phyloP scores from a whole-genome alignment of 2,888 invertebrate species.

The Tipula helvola region DNA sequence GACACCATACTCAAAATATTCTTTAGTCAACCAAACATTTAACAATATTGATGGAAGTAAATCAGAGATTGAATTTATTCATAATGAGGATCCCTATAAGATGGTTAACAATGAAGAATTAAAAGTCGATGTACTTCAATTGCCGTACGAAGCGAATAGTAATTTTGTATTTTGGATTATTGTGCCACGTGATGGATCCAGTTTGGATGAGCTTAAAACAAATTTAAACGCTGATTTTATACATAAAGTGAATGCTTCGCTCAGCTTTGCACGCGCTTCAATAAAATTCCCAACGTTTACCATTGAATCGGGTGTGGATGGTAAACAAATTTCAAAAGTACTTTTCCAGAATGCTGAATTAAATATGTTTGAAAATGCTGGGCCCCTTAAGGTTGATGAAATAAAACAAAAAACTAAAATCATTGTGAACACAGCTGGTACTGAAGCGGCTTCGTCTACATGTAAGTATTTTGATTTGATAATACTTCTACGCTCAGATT shows the following conservation, averaged over 20 bases:
- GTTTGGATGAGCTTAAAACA: neutral
- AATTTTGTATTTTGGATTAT: neutral
- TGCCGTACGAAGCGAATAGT: neutral
- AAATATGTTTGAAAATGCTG: neutral
- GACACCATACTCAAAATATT: no score
- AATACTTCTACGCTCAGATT: neutral
- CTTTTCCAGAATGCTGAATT: neutral
- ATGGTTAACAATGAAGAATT: no score
- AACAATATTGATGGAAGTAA: no score
- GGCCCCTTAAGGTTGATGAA: neutral
- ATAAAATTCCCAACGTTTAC: neutral
- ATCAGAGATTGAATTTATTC: no score
- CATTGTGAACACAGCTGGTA: neutral
- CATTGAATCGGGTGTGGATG: neutral
- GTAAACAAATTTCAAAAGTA: neutral
- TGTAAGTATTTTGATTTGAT: neutral
- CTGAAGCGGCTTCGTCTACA: neutral
- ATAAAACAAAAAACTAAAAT: neutral
- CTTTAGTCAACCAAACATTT: no score
- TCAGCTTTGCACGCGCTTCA: neutral
- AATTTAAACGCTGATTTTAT: neutral
- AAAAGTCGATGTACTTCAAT: neutral
- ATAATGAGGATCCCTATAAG: no score
- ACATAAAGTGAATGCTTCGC: neutral
- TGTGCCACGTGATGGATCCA: no score